These are phyloP conservation scores for Furcifer pardalis DNA, from an alignment of 2,797 vertebrate species.

Conservation along the genomic window DNA sequence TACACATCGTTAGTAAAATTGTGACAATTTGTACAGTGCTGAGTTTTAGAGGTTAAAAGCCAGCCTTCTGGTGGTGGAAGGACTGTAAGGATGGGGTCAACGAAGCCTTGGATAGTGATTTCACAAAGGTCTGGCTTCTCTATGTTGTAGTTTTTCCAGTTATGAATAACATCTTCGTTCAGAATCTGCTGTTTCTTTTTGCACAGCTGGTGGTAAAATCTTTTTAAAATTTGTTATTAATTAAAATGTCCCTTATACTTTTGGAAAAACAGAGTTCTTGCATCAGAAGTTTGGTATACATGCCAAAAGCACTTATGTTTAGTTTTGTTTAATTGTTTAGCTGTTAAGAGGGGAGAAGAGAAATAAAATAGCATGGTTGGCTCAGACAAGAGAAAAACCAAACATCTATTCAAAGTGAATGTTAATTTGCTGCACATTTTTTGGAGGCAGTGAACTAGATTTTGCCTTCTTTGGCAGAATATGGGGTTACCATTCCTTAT, in stretches of 20 bases:
- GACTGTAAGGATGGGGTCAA: too few relatives aligned
- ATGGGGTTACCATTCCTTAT: not conserved
- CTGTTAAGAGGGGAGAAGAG: not conserved
- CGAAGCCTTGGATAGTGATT: not conserved
- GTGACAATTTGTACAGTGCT: not conserved
- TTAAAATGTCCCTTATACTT: constrained; percentile 13
- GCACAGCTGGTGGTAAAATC: not conserved
- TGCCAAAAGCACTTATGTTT: constrained; percentile 22
- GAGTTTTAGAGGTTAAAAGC: too few relatives aligned
- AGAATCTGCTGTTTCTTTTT: not conserved
- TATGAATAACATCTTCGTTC: not conserved
- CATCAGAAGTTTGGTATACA: not conserved
- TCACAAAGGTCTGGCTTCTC: not conserved
- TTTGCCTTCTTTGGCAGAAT: not conserved
- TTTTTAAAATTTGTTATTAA: constrained; percentile 7
- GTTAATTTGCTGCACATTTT: constrained; percentile 15
- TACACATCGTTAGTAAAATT: not conserved
- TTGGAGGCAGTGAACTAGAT: not conserved
- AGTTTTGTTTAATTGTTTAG: constrained; percentile 7
- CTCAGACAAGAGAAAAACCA: constrained; percentile 10
- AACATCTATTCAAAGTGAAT: constrained; percentile 6
- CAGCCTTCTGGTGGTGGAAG: too few relatives aligned
- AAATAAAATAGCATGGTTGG: not conserved
- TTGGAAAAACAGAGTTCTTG: not conserved
- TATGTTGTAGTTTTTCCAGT: not conserved